These are phyloP conservation scores for Bimastos eiseni DNA, from an alignment of 2,888 invertebrate species.

Conservation along the genomic window DNA sequence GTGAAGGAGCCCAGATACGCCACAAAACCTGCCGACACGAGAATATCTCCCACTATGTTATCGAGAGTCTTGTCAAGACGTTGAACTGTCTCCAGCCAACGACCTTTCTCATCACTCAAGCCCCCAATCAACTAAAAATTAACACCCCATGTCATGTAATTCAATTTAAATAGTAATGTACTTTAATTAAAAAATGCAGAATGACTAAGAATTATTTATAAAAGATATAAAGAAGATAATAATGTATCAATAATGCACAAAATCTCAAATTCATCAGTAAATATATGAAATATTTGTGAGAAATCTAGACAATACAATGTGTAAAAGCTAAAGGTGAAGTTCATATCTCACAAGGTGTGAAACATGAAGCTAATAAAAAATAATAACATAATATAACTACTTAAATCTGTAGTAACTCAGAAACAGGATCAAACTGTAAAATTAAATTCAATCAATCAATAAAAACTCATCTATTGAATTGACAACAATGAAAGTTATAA, in stretches of 20 bases:
- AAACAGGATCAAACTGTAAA: background rate
- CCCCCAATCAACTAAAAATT: constrained; percentile 54
- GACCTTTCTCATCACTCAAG: constrained; percentile 62
- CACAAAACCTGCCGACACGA: constrained; percentile 59
- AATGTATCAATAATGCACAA: background rate
- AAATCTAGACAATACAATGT: background rate
- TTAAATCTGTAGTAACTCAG: background rate
- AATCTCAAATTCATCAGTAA: background rate
- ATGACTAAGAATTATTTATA: background rate
- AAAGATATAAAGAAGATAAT: too few relatives aligned
- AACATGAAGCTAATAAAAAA: background rate
- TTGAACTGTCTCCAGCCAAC: constrained; percentile 62
- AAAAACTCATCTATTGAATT: too few relatives aligned
- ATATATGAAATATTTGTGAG: background rate
- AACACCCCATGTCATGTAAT: background rate
- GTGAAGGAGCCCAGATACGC: constrained; percentile 63
- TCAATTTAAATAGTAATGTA: background rate
- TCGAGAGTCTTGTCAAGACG: constrained; percentile 54
- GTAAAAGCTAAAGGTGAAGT: background rate
- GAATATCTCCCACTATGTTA: constrained; percentile 61
- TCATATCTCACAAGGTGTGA: background rate
- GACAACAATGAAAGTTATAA: too few relatives aligned
- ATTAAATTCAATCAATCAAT: too few relatives aligned
- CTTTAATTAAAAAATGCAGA: background rate
- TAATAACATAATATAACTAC: background rate